Evolutionary conservation across 2,797 vertebrate genomes (phyloP).

Genomic region (Melanotaenia trifasciata): DNA sequence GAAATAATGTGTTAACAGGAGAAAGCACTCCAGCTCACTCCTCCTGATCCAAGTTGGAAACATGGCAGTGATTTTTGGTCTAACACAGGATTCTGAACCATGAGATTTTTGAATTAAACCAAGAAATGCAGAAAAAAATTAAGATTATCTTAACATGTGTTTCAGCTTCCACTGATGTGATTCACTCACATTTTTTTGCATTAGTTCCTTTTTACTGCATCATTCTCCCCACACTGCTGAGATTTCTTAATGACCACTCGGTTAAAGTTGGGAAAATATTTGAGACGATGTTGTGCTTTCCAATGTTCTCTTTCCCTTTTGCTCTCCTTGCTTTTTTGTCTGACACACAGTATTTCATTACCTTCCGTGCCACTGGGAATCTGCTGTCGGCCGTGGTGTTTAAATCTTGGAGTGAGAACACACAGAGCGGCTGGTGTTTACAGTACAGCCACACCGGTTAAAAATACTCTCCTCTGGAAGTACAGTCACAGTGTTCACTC

Average conservation of each 20-base stretch:
- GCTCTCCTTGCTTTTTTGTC: slow-evolving; percentile 47
- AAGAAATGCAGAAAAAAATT: slow-evolving; percentile 20
- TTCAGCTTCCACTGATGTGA: slow-evolving; percentile 32
- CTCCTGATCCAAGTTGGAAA: slow-evolving; percentile 40
- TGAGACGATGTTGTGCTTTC: slow-evolving; percentile 62
- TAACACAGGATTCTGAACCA: slow-evolving; percentile 50
- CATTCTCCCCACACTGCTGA: slow-evolving; percentile 23
- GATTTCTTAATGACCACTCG: slow-evolving; percentile 52
- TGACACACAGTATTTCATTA: slow-evolving; percentile 57
- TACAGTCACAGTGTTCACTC: slow-evolving; percentile 48
- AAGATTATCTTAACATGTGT: slow-evolving; percentile 41
- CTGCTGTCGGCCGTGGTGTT: slow-evolving; percentile 52
- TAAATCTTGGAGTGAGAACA: slow-evolving; percentile 75
- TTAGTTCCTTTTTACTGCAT: slow-evolving; percentile 19
- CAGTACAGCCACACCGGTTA: slow-evolving; percentile 66
- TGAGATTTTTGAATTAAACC: slow-evolving; percentile 60
- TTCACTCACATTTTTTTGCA: slow-evolving; percentile 29
- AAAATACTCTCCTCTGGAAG: slow-evolving; percentile 71
- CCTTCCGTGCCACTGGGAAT: slow-evolving; percentile 53
- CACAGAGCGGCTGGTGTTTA: slow-evolving; percentile 72
- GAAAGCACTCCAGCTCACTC: slow-evolving; percentile 23
- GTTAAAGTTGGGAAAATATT: slow-evolving; percentile 52
- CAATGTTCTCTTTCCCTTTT: slow-evolving; percentile 16
- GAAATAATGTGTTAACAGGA: slow-evolving; percentile 58
- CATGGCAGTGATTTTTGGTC: slow-evolving; percentile 46